Evolutionary conservation across 2,113 vertebrate genomes (phyloP), one percentile per base, ranked within the genome.

Genomic region (Pollachius pollachius): DNA sequence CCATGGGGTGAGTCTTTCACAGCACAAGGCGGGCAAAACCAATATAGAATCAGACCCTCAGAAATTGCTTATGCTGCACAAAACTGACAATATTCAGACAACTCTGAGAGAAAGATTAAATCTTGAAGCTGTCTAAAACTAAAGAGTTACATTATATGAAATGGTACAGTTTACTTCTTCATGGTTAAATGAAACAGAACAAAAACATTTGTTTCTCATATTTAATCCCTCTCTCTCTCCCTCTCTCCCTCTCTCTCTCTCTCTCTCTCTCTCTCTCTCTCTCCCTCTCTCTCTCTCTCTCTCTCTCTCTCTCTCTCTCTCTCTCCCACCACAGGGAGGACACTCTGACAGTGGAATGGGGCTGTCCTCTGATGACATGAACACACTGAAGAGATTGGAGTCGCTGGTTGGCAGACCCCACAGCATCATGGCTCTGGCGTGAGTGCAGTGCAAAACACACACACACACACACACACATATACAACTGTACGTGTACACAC

Each of bases 281-380:
- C 30, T 30, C 30, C 3, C 30, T 5, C 30, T 30, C 30, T 30
- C 2, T 30, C 30, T 30, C 30, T 4, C 2, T 30, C 30, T 30
- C 30, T 34, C 30, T 34, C 30, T 34, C 6, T 4, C 30, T 34
- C 30, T 34, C 30, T 7, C 30, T 5, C 30, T 34, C 30, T 34
- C 30, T 6, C 30, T 6, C 73, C 16, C 69, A 34, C 78, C 75
- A 66, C 89, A 96, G 95, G 92, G 89, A 13, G 71, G 88, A 0
- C 92, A 95, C 68, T 93, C 94, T 0, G 95, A 97, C 88, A 96
- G 95, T 0, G 95, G 95, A 23, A 94, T 96, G 94, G 94, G 94
- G 70, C 72, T 97, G 69, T 94, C 93, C 0, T 93, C 95, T 3
- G 92, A 95, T 3, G 94, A 95, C 84, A 91, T 95, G 56, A 93